Evolutionary conservation across 2,888 invertebrate genomes (phyloP), one percentile per base, ranked within the genome.

Genomic region (Thelaira solivaga): DNA sequence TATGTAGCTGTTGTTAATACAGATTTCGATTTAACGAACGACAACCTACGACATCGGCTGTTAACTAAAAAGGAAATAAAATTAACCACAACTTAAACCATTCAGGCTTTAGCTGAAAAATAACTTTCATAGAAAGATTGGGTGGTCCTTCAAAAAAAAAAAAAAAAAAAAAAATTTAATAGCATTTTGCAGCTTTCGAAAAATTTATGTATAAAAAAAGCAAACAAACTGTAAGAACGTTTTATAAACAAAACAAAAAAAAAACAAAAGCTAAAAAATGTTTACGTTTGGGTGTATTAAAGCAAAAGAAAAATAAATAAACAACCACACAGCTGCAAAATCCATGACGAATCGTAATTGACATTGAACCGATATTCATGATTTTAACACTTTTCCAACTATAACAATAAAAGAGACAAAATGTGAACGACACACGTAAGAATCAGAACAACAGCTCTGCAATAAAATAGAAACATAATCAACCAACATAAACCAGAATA

Each of bases 301-400:
- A n/a, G n/a, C n/a, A 51, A 41, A 8, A 11, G 6, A 45, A 75
- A 62, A 11, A 26, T 41, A 49, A 55, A 62, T 43, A 77, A 62
- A 64, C 53, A 72, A 45, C 29, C 39, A 59, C 84, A 85, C 86
- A 86, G 86, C 86, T 86, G 86, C 84, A 78, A 78, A 71, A 78
- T 84, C 45, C 86, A 86, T 86, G 86, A 86, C 86, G 86, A 86
- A 86, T 86, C 85, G 84, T 83, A 86, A 86, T 85, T 86, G 86
- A 86, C 86, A 86, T 86, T 86, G 86, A 86, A 86, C 86, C 69
- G 69, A 74, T 74, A 78, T 74, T 78, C 78, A 74, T 71, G 78
- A 74, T 65, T 78, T 78, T 74, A 74, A 69, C 74, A 78, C 74
- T 75, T 39, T 64, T 62, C 71, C 68, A 71, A 65, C 45, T 65